Conservation (phyloP, 2,797 vertebrate species). For the Alcedo quadribrachys region DNA sequence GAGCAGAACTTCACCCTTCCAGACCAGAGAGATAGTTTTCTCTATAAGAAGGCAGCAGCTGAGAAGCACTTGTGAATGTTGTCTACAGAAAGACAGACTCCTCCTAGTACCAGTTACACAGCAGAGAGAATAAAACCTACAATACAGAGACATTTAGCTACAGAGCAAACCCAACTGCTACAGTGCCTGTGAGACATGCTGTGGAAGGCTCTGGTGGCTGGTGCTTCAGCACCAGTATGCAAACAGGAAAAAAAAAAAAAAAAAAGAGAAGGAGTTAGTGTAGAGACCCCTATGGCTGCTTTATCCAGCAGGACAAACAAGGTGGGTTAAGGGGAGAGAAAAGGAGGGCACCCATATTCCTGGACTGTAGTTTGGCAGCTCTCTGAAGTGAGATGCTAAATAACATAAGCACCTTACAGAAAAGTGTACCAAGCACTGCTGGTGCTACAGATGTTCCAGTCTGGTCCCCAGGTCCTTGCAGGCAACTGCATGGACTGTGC, state of each 20-base stretch:
- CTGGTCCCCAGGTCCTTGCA: background rate
- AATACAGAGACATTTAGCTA: background rate
- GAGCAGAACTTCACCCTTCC: background rate
- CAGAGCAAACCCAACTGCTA: background rate
- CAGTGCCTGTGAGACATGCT: background rate
- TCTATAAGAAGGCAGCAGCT: background rate
- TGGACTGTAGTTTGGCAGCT: slow-evolving; percentile 24
- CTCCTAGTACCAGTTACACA: background rate
- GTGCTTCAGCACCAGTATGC: background rate
- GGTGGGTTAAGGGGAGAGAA: background rate
- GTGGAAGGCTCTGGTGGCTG: background rate
- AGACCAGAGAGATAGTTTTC: background rate
- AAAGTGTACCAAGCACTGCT: background rate
- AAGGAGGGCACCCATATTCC: background rate
- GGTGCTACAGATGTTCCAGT: background rate
- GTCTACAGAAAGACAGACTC: background rate
- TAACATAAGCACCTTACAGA: slow-evolving; percentile 9
- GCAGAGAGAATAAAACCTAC: background rate
- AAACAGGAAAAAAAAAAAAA: background rate
- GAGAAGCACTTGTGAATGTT: background rate
- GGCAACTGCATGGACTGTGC: background rate
- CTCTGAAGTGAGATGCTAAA: background rate
- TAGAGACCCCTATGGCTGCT: background rate
- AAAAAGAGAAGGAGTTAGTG: background rate
- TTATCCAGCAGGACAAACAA: background rate